Conservation (phyloP, 1,140 invertebrate genomes). For the Octopus sinensis region DNA sequence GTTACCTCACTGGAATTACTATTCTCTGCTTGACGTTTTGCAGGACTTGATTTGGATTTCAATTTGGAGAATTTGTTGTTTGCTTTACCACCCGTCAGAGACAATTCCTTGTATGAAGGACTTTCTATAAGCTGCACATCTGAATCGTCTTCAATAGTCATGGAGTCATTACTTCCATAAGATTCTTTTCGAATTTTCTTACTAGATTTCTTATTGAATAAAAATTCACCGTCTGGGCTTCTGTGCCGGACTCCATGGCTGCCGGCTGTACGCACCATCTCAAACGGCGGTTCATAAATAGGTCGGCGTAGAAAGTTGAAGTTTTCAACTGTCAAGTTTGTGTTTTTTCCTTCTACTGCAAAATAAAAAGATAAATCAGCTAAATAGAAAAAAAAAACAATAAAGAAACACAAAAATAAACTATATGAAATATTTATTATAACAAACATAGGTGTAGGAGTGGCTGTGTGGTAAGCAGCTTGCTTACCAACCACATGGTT, state of each 20-base stretch:
- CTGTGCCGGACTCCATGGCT: conserved; percentile 9
- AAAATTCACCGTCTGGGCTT: neutral
- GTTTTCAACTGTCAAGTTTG: conserved; percentile 34
- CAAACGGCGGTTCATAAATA: conserved; percentile 41
- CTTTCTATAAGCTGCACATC: conserved; percentile 14
- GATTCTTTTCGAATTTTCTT: too few relatives aligned
- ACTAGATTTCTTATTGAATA: too few relatives aligned
- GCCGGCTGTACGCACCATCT: conserved; percentile 41
- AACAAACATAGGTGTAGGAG: too few relatives aligned
- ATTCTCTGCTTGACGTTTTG: neutral
- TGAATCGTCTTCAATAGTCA: conserved; percentile 5
- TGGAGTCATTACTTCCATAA: neutral
- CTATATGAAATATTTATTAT: neutral
- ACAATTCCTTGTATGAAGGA: conserved; percentile 18
- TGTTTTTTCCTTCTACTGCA: conserved; percentile 27
- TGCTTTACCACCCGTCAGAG: conserved; percentile 22
- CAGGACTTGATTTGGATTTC: neutral
- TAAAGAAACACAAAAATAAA: neutral
- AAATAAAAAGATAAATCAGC: conserved; percentile 13
- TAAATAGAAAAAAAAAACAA: neutral
- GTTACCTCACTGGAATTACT: neutral
- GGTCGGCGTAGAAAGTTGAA: conserved; percentile 43
- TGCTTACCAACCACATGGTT: too few relatives aligned
- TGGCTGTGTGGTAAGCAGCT: too few relatives aligned
- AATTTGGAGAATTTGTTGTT: conserved; percentile 19